Percentiles rank a stretch among this genome's conserved stretches.
These are phyloP conservation scores for Meloidogyne chitwoodi DNA, from an alignment of 1,140 invertebrate genomes.

Conservation along the genomic window DNA sequence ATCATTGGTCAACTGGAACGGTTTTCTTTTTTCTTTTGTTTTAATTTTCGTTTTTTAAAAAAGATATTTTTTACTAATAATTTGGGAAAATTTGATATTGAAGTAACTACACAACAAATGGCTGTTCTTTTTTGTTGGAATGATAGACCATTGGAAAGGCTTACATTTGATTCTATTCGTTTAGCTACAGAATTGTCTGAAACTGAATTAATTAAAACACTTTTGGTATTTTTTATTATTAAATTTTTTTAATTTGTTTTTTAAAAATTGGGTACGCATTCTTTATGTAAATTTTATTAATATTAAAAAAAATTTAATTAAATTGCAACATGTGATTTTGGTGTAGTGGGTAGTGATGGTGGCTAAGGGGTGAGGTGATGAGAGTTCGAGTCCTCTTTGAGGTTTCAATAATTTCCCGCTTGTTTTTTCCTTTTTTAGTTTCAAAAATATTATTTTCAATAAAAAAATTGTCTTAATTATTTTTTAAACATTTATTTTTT, in stretches of 20 bases:
- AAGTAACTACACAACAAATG: constrained; percentile 99
- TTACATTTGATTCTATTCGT: constrained; percentile 88
- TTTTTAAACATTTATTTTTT: not conserved
- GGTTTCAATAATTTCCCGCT: not conserved
- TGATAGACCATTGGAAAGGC: constrained; percentile 75
- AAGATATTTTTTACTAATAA: constrained; percentile 81
- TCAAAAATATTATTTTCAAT: not conserved
- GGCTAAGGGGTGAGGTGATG: too few species aligned
- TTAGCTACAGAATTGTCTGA: constrained; percentile 94
- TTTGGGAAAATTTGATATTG: constrained; percentile 84
- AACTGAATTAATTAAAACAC: constrained; percentile 85
- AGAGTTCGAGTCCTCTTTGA: too few species aligned
- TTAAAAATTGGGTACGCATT: not conserved
- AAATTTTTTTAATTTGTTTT: not conserved
- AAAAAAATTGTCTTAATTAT: not conserved
- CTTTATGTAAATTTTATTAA: too few species aligned
- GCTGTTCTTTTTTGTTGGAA: constrained; percentile 99
- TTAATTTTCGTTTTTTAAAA: constrained; percentile 63
- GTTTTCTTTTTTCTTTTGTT: constrained; percentile 40
- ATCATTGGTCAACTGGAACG: constrained; percentile 98
- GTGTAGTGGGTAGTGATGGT: too few species aligned
- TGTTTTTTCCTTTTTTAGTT: not conserved
- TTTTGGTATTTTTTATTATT: constrained; percentile 70
- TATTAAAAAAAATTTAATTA: too few species aligned
- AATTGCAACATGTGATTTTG: too few species aligned